Conservation (phyloP, 2,797 vertebrate genomes). For the Eidolon dupreanum region DNA sequence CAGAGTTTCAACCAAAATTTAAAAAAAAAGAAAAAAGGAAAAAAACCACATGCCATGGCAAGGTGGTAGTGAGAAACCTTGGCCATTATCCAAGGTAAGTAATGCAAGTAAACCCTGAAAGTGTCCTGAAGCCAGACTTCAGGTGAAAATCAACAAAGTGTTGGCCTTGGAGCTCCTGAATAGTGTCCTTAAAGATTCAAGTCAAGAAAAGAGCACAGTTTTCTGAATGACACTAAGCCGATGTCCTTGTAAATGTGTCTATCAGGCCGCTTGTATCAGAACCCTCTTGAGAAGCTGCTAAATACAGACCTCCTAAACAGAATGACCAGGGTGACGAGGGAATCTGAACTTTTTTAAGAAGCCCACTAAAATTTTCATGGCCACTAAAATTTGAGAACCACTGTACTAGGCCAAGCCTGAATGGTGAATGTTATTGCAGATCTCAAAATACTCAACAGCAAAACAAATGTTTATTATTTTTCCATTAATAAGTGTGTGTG, state of each 20-base stretch:
- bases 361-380: neutral
- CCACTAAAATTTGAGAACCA: neutral
- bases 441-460: neutral
- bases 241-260: neutral
- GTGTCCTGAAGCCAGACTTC: neutral
- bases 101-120: neutral
- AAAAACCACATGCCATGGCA: neutral
- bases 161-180: neutral
- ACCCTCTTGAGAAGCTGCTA: neutral
- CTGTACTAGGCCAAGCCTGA: neutral
- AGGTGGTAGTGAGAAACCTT: neutral
- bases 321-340: neutral
- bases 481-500: neutral
- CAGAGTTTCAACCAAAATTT: neutral
- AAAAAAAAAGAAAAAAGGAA: neutral
- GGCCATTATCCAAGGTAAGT: constrained; percentile 28
- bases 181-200: neutral
- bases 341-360: neutral
- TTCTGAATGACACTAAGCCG: neutral
- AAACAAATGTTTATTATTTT: neutral
- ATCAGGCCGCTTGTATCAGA: neutral
- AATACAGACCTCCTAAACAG: neutral
- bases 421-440: neutral
- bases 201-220: neutral
- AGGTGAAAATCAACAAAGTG: neutral